Evolutionary conservation across 2,888 invertebrate genomes (phyloP), one percentile per base, ranked within the genome.

Genomic region (Eugnorisma glareosa): DNA sequence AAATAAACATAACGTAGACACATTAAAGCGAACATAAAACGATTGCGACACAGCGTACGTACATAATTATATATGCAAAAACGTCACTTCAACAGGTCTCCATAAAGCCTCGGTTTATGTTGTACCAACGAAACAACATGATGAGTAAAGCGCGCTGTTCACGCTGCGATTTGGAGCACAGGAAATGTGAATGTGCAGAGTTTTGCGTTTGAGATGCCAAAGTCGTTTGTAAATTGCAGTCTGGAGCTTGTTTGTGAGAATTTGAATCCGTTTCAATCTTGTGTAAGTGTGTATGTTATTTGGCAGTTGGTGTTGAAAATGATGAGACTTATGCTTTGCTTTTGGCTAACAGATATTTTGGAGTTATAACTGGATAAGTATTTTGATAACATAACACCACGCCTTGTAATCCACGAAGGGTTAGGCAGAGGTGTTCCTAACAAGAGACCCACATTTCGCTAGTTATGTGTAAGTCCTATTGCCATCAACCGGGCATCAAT

Each of bases 21-120:
- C 79, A 79, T 87, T 87, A 88, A 88, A 86, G 79, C 43, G 28
- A 68, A 78, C 76, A 75, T 86, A 83, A 88, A 82, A 69, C 73
- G 81, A 85, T 86, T 74, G 67, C 63, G 69, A 82, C 73, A 77
- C 40, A 43, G 69, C 72, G 67, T 73, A 81, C 77, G 28, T 8
- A 82, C 40, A 84, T 78, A 79, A 80, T 84, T 87, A 88, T 84
- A 88, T 84, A 90, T 86, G 85, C 88, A 89, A 89, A 90, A 89
- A 87, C 89, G 81, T 81, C 78, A 75, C 89, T 86, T 91, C 92
- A 91, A 91, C 91, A 91, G 90, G 91, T 92, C 88, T 80, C 77
- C 61, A 76, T 81, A 80, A 83, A 83, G 78, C 79, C 75, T 70
- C 69, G 81, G 80, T 90, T 90, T 90, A 90, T 87, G 85, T 82